phyloP scores from a whole-genome alignment of 2,888 invertebrate species.

The Lypha dubia region DNA sequence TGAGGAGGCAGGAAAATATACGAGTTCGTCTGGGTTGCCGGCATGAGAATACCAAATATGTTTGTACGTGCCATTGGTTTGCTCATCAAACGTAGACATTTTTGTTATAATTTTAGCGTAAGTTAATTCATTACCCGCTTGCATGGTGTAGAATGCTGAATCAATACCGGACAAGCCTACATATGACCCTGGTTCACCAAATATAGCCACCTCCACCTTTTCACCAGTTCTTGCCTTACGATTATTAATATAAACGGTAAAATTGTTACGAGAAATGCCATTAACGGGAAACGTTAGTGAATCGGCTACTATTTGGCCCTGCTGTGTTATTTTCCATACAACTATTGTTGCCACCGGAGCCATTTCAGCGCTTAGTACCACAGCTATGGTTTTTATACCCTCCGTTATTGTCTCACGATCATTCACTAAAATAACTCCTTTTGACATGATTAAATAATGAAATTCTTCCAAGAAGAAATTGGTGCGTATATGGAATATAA shows the following conservation, averaged over 20 bases:
- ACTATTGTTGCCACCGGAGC: slow-evolving; percentile 95
- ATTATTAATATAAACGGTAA: slow-evolving; percentile 94
- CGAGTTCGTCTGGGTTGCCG: slow-evolving; percentile 91
- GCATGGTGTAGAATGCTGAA: slow-evolving; percentile 95
- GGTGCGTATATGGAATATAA: slow-evolving; percentile 96
- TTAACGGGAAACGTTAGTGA: slow-evolving; percentile 98
- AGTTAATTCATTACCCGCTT: slow-evolving; percentile 94
- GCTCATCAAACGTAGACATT: slow-evolving; percentile 94
- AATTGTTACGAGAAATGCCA: slow-evolving; percentile 96
- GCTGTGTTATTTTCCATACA: slow-evolving; percentile 92
- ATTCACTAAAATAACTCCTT: slow-evolving; percentile 93
- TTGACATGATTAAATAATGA: slow-evolving; percentile 95
- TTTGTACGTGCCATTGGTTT: slow-evolving; percentile 91
- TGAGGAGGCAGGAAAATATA: slow-evolving; percentile 94
- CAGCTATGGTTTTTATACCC: slow-evolving; percentile 90
- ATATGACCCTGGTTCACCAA: slow-evolving; percentile 96
- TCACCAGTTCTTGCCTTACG: slow-evolving; percentile 97
- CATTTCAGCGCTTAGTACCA: slow-evolving; percentile 93
- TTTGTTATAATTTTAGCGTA: slow-evolving; percentile 93
- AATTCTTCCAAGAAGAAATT: slow-evolving; percentile 95
- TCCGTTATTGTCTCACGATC: slow-evolving; percentile 93
- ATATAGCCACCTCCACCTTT: slow-evolving; percentile 95
- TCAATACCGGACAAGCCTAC: slow-evolving; percentile 96
- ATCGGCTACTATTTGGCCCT: slow-evolving; percentile 94
- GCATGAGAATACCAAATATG: slow-evolving; percentile 93